Evolutionary conservation across 2,113 vertebrate species (phyloP).

Genomic region (Sterrhoptilus dennistouni): DNA sequence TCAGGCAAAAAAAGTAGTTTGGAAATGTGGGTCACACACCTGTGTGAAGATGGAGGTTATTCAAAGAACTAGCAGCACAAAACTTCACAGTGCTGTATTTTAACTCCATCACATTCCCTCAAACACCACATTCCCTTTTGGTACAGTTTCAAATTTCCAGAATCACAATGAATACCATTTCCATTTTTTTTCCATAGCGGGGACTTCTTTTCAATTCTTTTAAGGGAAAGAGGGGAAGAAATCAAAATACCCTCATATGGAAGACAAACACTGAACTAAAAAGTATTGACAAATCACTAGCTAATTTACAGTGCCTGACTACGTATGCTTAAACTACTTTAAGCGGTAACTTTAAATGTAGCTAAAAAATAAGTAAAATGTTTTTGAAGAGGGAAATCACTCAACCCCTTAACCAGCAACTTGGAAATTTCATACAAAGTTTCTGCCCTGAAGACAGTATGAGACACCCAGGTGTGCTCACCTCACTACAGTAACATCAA

Average conservation of each 20-base stretch:
- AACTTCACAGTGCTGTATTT: background rate
- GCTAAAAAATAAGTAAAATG: background rate
- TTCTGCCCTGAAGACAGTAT: background rate
- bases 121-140: background rate
- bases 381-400: background rate
- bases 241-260: background rate
- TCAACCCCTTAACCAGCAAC: background rate
- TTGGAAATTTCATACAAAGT: background rate
- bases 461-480: background rate
- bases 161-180: background rate
- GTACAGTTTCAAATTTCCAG: background rate
- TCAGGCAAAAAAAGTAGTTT: background rate
- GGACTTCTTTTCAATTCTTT: background rate
- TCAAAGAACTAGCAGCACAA: background rate
- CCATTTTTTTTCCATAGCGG: background rate
- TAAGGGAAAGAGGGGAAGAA: background rate
- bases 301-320: background rate
- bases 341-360: background rate
- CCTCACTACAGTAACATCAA: background rate
- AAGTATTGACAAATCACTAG: background rate
- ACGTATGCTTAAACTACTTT: background rate
- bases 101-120: background rate
- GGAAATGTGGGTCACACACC: background rate
- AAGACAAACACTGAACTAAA: background rate
- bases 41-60: background rate